Evolutionary conservation across 1,140 invertebrate species (phyloP).

Genomic region (Glossosoma conforme): DNA sequence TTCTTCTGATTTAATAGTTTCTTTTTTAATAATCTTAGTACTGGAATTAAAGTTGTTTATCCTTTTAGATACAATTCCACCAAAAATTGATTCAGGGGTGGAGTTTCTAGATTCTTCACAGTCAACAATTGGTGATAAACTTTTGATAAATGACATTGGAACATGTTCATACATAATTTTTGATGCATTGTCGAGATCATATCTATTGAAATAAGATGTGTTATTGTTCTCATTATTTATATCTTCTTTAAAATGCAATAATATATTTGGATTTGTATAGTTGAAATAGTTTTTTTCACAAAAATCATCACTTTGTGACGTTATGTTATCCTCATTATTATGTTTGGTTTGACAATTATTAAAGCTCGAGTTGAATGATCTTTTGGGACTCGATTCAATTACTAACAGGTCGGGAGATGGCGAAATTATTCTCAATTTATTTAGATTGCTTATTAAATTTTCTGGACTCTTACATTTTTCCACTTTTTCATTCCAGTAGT

Average conservation of each 20-base stretch:
- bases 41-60: constrained; percentile 5
- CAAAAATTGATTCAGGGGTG: constrained; percentile 20
- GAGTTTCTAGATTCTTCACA: constrained; percentile 19
- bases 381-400: too few species aligned
- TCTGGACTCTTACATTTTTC: constrained; percentile 23
- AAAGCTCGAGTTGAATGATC: too few species aligned
- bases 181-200: too few species aligned
- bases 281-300: constrained; percentile 13
- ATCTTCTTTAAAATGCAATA: too few species aligned
- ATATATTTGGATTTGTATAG: too few species aligned
- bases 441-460: neutral
- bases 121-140: constrained; percentile 19
- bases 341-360: too few species aligned
- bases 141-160: too few species aligned
- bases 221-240: too few species aligned
- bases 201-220: too few species aligned
- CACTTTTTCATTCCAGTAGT: constrained; percentile 40
- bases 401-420: too few species aligned
- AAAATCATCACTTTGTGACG: neutral
- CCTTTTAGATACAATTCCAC: constrained; percentile 12
- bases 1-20: neutral
- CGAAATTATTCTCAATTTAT: neutral
- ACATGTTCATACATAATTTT: too few species aligned
- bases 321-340: neutral
- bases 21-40: constrained; percentile 1